Base-by-base conservation (phyloP, 2,113 vertebrate genomes). In the Oryzias woworae region DNA sequence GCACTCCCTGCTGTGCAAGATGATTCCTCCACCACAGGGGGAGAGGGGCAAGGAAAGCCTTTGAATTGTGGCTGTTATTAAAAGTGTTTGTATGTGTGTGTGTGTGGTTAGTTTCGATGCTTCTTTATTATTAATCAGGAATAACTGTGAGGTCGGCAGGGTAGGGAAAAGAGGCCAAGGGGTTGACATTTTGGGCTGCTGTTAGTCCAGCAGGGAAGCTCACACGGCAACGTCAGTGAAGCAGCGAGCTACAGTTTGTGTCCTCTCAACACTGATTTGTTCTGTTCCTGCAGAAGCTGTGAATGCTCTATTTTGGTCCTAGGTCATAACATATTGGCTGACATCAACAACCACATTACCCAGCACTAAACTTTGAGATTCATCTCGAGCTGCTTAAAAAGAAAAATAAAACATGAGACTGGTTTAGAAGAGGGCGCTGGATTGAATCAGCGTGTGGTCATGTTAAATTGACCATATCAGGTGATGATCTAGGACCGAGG, bases 141-240 rank as follows among this genome's bases (percentile, higher is more conserved):
- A 78, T 76, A 68, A 65, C 66, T 64, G 65, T 59, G 70, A 80
- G 68, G 63, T 71, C 75, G 73, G 74, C 59, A 62, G 74, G 74
- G 66, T 52, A 69, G 61, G 47, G 59, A 49, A 58, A 44, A 62
- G 55, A 66, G 66, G 80, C 62, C 63, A 74, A 54, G 28, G n/a
- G 57, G 69, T 68, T 86, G 84, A 85, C 72, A 85, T 88, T 85
- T 85, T 23, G 48, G 49, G 56, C 58, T 57, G 69, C 45, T 76
- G 77, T 77, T 63, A 23, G 73, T 77, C 69, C 80, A 66, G 65
- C n/a, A 57, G 66, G 60, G 76, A 72, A 68, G 70, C 53, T 73
- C 41, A 53, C 60, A 59, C 72, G 67, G 16, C 36, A 16, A 59
- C 24, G 6, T 82, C 49, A 78, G 54, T 65, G 77, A 55, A 81